Evolutionary conservation across 1,140 invertebrate genomes (phyloP).

Genomic region (Euglossa dilemma): DNA sequence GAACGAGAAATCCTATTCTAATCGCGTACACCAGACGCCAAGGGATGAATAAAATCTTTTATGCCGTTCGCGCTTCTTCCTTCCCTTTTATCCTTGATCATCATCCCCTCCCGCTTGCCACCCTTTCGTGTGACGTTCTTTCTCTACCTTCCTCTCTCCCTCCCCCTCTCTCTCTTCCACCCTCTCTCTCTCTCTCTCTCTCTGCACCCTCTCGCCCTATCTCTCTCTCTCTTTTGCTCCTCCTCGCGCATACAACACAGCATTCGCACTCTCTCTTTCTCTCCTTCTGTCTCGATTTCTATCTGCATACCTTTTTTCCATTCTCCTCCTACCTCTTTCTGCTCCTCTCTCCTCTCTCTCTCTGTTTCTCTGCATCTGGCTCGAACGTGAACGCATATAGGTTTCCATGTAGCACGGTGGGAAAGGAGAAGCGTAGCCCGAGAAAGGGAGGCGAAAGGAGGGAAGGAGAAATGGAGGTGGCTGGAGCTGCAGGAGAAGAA

Average conservation of each 20-base stretch:
- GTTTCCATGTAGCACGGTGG: neutral
- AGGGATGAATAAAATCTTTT: constrained; percentile 12
- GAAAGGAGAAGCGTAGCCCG: no score
- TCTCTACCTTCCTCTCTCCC: neutral
- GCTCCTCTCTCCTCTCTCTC: neutral
- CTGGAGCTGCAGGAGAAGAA: neutral
- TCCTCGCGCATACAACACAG: neutral
- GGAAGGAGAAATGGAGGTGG: neutral
- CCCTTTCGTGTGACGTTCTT: constrained; percentile 3
- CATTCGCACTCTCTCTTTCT: neutral
- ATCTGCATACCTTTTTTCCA: neutral
- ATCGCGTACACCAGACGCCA: neutral
- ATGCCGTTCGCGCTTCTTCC: constrained; percentile 12
- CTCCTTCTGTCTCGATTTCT: neutral
- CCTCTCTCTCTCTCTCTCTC: neutral
- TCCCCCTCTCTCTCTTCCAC: neutral
- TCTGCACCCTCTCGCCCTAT: no score
- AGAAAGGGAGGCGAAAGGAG: neutral
- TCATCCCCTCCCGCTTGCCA: neutral
- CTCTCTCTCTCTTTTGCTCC: neutral
- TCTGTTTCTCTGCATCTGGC: neutral
- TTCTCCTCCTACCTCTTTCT: neutral
- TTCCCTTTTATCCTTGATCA: constrained; percentile 31
- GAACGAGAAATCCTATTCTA: constrained; percentile 17
- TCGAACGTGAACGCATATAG: neutral